A percentile compares a stretch with the other conserved stretches of the same genome.
Evolutionary conservation across 2,888 invertebrate species (phyloP).

Genomic region (Drosophila fungiperda): DNA sequence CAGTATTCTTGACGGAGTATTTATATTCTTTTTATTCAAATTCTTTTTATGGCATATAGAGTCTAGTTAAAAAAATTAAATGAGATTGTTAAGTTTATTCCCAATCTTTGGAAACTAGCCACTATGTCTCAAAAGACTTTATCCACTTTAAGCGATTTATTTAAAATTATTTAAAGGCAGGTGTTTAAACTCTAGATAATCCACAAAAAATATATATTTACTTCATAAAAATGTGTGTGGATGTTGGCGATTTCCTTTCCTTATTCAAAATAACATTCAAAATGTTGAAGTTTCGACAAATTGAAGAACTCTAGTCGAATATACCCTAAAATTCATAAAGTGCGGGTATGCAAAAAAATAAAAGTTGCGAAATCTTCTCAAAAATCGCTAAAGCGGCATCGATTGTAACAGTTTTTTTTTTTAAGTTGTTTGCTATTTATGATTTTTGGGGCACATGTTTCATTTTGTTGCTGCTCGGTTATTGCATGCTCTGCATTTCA

Average conservation of each 20-base stretch:
- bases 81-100: no score
- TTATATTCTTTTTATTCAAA: neutral
- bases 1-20: neutral
- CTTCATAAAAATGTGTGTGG: neutral
- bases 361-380: conserved; percentile 41
- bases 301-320: neutral
- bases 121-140: no score
- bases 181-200: neutral
- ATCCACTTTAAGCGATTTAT: neutral
- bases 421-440: conserved; percentile 43
- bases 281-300: no score
- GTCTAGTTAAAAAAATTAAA: no score
- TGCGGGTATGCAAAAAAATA: conserved; percentile 11
- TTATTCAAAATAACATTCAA: neutral
- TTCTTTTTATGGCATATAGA: neutral
- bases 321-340: conserved; percentile 1
- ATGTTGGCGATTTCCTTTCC: neutral
- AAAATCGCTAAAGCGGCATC: conserved; percentile 54
- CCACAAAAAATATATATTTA: neutral
- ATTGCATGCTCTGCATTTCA: conserved; percentile 56
- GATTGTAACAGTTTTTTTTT: conserved; percentile 21
- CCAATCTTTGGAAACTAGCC: neutral
- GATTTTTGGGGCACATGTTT: conserved; percentile 22
- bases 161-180: neutral
- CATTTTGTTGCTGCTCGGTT: conserved; percentile 24